Percentiles rank a stretch among this genome's conserved stretches.
Conservation (phyloP, 1,140 invertebrate genomes). For the Mactra quadrangularis region DNA sequence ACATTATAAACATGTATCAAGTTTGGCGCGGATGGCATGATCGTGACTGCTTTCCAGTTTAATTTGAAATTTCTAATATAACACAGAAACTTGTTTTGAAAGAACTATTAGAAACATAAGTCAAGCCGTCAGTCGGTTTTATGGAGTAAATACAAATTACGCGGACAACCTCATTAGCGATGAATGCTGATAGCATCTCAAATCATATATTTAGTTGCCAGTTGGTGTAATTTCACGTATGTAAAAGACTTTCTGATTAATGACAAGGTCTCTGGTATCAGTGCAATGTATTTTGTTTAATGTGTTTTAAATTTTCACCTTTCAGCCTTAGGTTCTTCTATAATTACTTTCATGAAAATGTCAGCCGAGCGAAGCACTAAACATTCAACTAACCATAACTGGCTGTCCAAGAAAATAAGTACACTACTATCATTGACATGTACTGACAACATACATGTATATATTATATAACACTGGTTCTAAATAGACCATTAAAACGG, state of each 20-base stretch:
- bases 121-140: neutral
- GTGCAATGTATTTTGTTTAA: constrained; percentile 37
- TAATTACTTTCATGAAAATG: constrained; percentile 15
- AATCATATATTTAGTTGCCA: constrained; percentile 41
- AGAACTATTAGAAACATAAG: neutral
- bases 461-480: too few species aligned
- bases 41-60: too few species aligned
- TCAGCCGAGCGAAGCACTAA: constrained; percentile 15
- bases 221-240: constrained; percentile 32
- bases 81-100: too few species aligned
- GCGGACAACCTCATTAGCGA: constrained; percentile 38
- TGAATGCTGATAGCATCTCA: constrained; percentile 20
- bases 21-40: too few species aligned
- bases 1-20: too few species aligned
- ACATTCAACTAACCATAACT: too few species aligned
- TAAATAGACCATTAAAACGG: too few species aligned
- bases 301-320: constrained; percentile 45
- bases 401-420: too few species aligned
- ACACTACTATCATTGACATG: too few species aligned
- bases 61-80: too few species aligned
- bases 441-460: too few species aligned
- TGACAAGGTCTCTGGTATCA: constrained; percentile 22
- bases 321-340: constrained; percentile 14
- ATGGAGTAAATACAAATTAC: constrained; percentile 43
- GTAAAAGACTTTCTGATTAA: constrained; percentile 15